A percentile compares a stretch with the other conserved stretches of the same genome.
These are phyloP conservation scores for Amia ocellicauda DNA, from an alignment of 2,113 vertebrate genomes.

Conservation along the genomic window DNA sequence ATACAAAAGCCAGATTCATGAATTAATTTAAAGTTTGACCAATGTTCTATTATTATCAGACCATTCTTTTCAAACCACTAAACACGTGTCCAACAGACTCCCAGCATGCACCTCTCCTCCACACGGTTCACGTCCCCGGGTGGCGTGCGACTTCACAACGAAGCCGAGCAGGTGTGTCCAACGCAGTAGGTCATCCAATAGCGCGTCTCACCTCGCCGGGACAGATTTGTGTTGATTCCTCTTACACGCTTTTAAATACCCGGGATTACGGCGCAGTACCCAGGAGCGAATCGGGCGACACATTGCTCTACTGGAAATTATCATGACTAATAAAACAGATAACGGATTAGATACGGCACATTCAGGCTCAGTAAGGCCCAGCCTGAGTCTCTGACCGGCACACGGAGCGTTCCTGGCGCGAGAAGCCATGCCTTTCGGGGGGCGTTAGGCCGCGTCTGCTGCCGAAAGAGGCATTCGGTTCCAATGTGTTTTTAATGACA, in stretches of 20 bases:
- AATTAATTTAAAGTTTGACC: too few relatives aligned
- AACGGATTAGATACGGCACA: neutral
- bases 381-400: neutral
- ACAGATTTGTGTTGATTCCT: neutral
- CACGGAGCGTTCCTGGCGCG: neutral
- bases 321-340: neutral
- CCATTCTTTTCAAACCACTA: too few relatives aligned
- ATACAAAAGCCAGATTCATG: too few relatives aligned
- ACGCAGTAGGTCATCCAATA: neutral
- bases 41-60: too few relatives aligned
- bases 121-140: too few relatives aligned
- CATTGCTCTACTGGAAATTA: slow-evolving; percentile 1
- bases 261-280: neutral
- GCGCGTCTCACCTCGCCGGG: neutral
- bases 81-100: too few relatives aligned
- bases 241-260: neutral
- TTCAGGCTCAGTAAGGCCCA: neutral
- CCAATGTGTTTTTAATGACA: slow-evolving; percentile 5
- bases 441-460: neutral
- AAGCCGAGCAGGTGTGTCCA: too few relatives aligned
- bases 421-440: neutral
- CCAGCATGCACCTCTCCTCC: too few relatives aligned
- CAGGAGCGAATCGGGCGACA: neutral
- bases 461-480: neutral
- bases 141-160: too few relatives aligned